A percentile compares a stretch with the other conserved stretches of the same genome.
Conservation (phyloP, 2,113 vertebrate genomes). For the Atherinomorus stipes region DNA sequence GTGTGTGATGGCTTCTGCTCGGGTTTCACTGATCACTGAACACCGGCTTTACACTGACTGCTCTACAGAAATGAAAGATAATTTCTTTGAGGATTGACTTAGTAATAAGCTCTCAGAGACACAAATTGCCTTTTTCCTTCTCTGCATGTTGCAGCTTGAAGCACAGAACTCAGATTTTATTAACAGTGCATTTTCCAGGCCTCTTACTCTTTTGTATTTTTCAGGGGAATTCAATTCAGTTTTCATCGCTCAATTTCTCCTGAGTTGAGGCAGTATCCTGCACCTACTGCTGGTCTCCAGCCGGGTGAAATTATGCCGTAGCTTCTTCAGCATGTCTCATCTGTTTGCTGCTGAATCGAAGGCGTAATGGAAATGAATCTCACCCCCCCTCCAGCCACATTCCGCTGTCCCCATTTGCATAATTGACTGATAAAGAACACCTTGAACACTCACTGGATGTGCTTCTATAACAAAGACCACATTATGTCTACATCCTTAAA, state of each 20-base stretch:
- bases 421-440: constrained; percentile 48
- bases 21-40: constrained; percentile 35
- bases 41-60: constrained; percentile 36
- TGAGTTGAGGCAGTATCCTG: constrained; percentile 36
- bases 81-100: constrained; percentile 54
- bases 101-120: constrained; percentile 43
- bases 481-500: constrained; percentile 6
- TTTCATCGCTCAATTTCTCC: constrained; percentile 66
- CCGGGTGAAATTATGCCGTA: constrained; percentile 48
- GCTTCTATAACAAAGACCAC: constrained; percentile 13
- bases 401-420: constrained; percentile 25
- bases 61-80: constrained; percentile 27
- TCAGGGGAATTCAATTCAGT: constrained; percentile 62
- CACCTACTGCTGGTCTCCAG: constrained; percentile 58
- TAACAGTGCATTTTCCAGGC: constrained; percentile 34
- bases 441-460: constrained; percentile 12
- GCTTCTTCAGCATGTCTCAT: constrained; percentile 33
- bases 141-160: constrained; percentile 57
- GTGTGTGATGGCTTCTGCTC: constrained; percentile 19
- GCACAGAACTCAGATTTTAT: constrained; percentile 44
- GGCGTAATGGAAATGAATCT: constrained; percentile 36
- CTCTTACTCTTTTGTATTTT: constrained; percentile 54
- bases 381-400: background rate
- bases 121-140: constrained; percentile 52
- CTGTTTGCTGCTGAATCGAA: constrained; percentile 40